Evolutionary conservation across 2,888 invertebrate genomes (phyloP).

Genomic region (Mamestra brassicae): DNA sequence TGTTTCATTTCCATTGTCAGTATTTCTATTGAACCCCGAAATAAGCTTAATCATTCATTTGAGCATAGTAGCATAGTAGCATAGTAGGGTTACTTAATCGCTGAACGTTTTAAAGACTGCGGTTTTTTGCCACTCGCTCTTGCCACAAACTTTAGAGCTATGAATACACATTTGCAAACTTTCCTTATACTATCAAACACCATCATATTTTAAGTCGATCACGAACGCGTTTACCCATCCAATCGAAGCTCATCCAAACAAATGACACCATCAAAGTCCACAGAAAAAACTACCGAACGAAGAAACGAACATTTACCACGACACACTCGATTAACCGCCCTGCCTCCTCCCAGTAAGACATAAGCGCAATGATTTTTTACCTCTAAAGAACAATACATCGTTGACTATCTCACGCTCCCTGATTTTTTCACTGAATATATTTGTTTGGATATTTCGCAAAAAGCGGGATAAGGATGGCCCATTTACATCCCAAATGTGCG

Average conservation of each 20-base stretch:
- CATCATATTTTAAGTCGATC: conserved; percentile 10
- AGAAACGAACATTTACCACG: conserved; percentile 33
- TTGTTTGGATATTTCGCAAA: conserved; percentile 86
- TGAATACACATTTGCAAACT: neutral
- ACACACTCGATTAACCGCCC: conserved; percentile 43
- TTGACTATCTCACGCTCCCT: conserved; percentile 60
- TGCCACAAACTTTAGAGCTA: neutral
- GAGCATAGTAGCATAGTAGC: too few relatives aligned
- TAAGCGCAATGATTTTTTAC: conserved; percentile 61
- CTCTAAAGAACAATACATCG: conserved; percentile 47
- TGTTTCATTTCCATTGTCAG: neutral
- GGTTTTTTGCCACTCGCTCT: too few relatives aligned
- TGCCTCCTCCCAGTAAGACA: conserved; percentile 36
- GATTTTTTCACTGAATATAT: conserved; percentile 83
- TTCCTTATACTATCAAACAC: neutral
- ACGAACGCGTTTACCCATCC: neutral
- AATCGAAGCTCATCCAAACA: conserved; percentile 31
- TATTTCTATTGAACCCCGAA: neutral
- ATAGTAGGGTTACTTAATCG: too few relatives aligned
- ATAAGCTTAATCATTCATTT: too few relatives aligned
- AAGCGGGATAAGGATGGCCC: conserved; percentile 83
- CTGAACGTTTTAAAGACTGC: too few relatives aligned
- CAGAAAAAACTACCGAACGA: conserved; percentile 36
- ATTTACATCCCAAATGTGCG: conserved; percentile 84
- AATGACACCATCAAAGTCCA: conserved; percentile 40